Evolutionary conservation across 2,113 vertebrate genomes (phyloP).

Genomic region (Mormyrus lacerda): DNA sequence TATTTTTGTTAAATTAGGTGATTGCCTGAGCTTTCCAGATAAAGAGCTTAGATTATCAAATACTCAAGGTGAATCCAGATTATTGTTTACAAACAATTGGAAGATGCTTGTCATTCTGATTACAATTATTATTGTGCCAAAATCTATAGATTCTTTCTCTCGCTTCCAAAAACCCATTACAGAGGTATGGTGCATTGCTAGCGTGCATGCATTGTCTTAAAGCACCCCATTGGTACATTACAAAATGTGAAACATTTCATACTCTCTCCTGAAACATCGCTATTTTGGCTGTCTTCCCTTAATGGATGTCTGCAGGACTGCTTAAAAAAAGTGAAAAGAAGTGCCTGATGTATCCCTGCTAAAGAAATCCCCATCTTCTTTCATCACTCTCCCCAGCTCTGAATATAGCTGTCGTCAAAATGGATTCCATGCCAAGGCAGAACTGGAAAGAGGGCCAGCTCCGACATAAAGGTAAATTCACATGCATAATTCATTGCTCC

Average conservation of each 20-base stretch:
- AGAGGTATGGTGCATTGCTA: neutral
- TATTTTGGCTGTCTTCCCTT: neutral
- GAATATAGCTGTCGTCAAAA: slow-evolving; percentile 13
- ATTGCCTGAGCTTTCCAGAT: neutral
- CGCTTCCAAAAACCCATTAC: neutral
- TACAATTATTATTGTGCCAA: slow-evolving; percentile 33
- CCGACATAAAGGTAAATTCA: slow-evolving; percentile 63
- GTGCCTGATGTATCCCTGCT: neutral
- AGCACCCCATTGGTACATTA: neutral
- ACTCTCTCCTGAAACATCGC: slow-evolving; percentile 14
- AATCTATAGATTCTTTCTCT: slow-evolving; percentile 2
- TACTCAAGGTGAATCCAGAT: slow-evolving; percentile 37
- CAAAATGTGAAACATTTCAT: slow-evolving; percentile 29
- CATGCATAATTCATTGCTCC: slow-evolving; percentile 62
- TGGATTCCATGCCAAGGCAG: slow-evolving; percentile 10
- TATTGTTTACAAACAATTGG: slow-evolving; percentile 58
- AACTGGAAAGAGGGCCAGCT: slow-evolving; percentile 50
- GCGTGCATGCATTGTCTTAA: neutral
- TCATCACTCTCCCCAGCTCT: slow-evolving; percentile 6
- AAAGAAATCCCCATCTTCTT: neutral
- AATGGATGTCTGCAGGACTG: slow-evolving; percentile 13
- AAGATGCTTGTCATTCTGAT: slow-evolving; percentile 41
- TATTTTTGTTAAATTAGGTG: neutral
- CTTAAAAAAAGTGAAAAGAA: slow-evolving; percentile 1
- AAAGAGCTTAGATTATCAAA: neutral